Evolutionary conservation across 2,113 vertebrate species (phyloP).

Genomic region (Bostrychus sinensis): DNA sequence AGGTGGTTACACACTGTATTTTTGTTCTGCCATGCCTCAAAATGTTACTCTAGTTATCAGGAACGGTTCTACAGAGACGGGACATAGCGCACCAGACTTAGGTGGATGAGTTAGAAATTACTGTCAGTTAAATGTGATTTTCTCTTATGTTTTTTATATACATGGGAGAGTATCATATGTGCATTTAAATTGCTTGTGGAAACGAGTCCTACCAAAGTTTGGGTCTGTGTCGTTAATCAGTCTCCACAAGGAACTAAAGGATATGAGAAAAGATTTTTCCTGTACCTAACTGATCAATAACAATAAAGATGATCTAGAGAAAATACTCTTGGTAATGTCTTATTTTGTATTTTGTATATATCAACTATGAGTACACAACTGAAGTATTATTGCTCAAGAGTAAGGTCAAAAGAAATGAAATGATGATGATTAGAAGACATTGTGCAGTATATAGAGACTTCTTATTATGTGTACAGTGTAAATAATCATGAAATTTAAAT

Average conservation of each 20-base stretch:
- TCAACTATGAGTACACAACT: neutral
- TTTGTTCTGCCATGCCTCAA: conserved; percentile 63
- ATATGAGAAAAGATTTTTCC: conserved; percentile 56
- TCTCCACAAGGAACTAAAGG: conserved; percentile 53
- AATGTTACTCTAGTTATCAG: conserved; percentile 51
- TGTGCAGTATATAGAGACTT: too few species aligned
- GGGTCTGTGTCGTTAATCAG: conserved; percentile 47
- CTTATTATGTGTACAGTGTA: too few species aligned
- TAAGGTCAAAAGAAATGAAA: too few species aligned
- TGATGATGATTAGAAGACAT: too few species aligned
- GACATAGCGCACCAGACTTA: conserved; percentile 51
- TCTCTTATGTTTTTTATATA: conserved; percentile 26
- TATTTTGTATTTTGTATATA: conserved; percentile 4
- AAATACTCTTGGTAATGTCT: neutral
- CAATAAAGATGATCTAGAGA: conserved; percentile 59
- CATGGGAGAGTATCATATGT: conserved; percentile 27
- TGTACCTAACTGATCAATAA: conserved; percentile 63
- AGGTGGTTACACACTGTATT: conserved; percentile 22
- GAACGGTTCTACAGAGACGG: conserved; percentile 35
- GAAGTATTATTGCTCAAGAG: too few species aligned
- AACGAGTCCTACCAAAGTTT: conserved; percentile 54
- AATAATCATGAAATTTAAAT: too few species aligned
- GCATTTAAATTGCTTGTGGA: conserved; percentile 31
- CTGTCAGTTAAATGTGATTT: conserved; percentile 52
- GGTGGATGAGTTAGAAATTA: conserved; percentile 31